These are phyloP conservation scores for Drosophila fungiperda DNA, from an alignment of 2,888 invertebrate species.

Conservation along the genomic window DNA sequence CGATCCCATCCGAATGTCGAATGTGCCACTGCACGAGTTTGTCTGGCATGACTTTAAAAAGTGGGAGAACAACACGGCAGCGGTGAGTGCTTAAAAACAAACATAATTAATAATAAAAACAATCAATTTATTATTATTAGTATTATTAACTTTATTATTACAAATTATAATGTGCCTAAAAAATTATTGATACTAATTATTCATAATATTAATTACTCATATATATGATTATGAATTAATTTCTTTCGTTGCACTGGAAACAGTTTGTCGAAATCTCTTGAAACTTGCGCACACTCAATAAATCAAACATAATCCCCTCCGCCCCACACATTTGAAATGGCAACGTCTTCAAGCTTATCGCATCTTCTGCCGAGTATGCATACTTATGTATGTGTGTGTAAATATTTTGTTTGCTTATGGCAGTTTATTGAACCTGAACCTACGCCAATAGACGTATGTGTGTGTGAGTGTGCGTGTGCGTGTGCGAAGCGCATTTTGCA, in stretches of 20 bases:
- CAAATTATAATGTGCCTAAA: too few relatives aligned
- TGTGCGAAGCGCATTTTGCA: not conserved
- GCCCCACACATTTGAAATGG: not conserved
- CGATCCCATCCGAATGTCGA: slow-evolving; percentile 85
- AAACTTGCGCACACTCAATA: not conserved
- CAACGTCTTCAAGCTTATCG: slow-evolving; percentile 11
- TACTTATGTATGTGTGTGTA: not conserved
- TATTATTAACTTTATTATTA: too few relatives aligned
- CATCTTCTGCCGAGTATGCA: not conserved
- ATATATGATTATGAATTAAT: not conserved
- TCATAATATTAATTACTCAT: too few relatives aligned
- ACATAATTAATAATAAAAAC: too few relatives aligned
- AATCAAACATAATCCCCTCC: not conserved
- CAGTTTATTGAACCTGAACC: slow-evolving; percentile 71
- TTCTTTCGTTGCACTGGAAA: not conserved
- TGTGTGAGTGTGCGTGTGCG: not conserved
- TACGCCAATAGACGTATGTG: slow-evolving; percentile 41
- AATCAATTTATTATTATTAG: not conserved
- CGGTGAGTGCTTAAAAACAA: slow-evolving; percentile 86
- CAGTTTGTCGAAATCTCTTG: not conserved
- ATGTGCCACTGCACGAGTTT: slow-evolving; percentile 87
- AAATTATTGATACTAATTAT: too few relatives aligned
- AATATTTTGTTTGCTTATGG: slow-evolving; percentile 33
- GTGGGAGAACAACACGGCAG: slow-evolving; percentile 88
- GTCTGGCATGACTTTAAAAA: slow-evolving; percentile 88